phyloP scores from a whole-genome alignment of 2,797 vertebrate genomes.

The Diplodus sargus region DNA sequence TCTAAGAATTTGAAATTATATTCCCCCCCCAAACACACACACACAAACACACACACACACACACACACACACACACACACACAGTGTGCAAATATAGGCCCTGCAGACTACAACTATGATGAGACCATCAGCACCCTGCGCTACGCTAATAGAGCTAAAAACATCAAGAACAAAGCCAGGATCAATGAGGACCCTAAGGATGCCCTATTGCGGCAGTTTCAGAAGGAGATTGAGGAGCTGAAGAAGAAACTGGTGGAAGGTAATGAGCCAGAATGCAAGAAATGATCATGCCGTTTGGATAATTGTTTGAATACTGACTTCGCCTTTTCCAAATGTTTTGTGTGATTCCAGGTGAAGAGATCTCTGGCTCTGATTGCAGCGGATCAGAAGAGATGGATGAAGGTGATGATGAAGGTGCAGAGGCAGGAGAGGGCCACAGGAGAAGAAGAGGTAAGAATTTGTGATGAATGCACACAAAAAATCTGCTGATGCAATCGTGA shows the following conservation, averaged over 20 bases:
- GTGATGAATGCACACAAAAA: not conserved
- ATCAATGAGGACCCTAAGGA: conserved; percentile 99
- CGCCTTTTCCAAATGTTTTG: conserved; percentile 13
- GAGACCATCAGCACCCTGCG: conserved; percentile 98
- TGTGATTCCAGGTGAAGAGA: conserved; percentile 92
- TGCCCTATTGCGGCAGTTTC: conserved; percentile 95
- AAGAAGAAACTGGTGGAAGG: conserved; percentile 98
- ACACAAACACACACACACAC: no score
- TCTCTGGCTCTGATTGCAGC: conserved; percentile 95
- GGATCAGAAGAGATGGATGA: conserved; percentile 96
- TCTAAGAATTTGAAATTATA: not conserved
- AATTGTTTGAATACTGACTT: not conserved
- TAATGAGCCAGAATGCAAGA: conserved; percentile 24
- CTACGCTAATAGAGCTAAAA: conserved; percentile 98
- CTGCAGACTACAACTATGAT: conserved; percentile 98
- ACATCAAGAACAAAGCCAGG: conserved; percentile 99
- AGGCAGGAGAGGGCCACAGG: conserved; percentile 91
- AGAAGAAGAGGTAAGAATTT: conserved; percentile 88
- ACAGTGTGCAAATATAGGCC: conserved; percentile 98
- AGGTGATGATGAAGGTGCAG: conserved; percentile 88
- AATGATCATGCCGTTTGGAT: not conserved
- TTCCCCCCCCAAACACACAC: no score
- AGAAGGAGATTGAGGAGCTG: conserved; percentile 98
- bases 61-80: no score
- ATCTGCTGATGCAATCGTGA: not conserved